A percentile compares a stretch with the other conserved stretches of the same genome.
These are phyloP conservation scores for Pecten maximus DNA, from an alignment of 2,888 invertebrate species.

Conservation along the genomic window DNA sequence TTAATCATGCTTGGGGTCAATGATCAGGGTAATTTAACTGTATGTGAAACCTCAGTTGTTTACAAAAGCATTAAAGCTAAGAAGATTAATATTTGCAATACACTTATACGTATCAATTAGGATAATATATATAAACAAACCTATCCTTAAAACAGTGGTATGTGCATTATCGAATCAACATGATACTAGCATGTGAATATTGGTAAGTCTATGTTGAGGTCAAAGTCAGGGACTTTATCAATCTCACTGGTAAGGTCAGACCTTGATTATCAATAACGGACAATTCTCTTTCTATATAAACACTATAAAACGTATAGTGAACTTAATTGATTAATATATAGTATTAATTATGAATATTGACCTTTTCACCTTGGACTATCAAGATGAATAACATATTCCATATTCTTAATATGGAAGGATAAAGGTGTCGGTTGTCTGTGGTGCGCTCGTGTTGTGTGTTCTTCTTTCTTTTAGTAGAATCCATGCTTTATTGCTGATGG, in stretches of 20 bases:
- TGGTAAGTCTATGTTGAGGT: neutral
- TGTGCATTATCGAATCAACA: neutral
- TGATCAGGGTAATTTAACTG: too few species aligned
- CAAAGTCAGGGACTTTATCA: neutral
- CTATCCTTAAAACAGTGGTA: neutral
- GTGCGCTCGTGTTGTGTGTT: too few species aligned
- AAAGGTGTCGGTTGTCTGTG: neutral
- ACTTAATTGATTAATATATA: too few species aligned
- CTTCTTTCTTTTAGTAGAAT: too few species aligned
- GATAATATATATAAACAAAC: neutral
- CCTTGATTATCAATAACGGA: too few species aligned
- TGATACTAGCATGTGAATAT: neutral
- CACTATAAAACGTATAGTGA: too few species aligned
- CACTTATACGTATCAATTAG: neutral
- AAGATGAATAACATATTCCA: neutral
- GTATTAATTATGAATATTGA: neutral
- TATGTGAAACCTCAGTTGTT: too few species aligned
- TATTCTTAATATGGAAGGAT: neutral
- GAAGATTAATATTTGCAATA: neutral
- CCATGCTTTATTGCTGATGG: too few species aligned
- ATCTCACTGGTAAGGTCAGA: neutral
- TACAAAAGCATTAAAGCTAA: too few species aligned
- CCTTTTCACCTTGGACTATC: neutral
- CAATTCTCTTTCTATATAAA: too few species aligned
- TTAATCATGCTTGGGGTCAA: too few species aligned